Conservation (phyloP, 2,113 vertebrate species). For the Pseudorasbora parva region DNA sequence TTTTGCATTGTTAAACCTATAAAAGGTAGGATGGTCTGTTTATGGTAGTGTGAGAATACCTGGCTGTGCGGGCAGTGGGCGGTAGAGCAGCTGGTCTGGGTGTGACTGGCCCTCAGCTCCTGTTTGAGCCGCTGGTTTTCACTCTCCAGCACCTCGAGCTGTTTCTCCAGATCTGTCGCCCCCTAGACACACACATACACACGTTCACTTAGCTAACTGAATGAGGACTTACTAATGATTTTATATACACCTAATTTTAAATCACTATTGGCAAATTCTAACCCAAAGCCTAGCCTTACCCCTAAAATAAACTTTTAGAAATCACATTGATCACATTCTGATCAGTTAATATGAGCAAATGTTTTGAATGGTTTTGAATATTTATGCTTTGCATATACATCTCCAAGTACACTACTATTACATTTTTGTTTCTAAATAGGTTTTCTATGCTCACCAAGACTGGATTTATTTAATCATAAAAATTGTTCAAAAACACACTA, state of each 20-base stretch:
- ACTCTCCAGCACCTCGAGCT: constrained; percentile 86
- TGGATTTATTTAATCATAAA: not conserved
- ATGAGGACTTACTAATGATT: not conserved
- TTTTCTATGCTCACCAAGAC: not conserved
- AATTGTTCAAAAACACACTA: too few relatives aligned
- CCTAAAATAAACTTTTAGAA: not conserved
- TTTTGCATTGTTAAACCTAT: too few relatives aligned
- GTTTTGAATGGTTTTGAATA: not conserved
- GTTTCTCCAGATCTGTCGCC: constrained; percentile 90
- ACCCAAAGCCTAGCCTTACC: not conserved
- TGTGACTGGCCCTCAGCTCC: constrained; percentile 82
- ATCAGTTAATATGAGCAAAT: not conserved
- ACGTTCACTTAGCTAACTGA: not conserved
- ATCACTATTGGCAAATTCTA: not conserved
- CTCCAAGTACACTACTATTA: not conserved
- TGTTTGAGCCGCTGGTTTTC: constrained; percentile 90
- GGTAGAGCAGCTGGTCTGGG: constrained; percentile 56
- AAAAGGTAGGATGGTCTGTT: too few relatives aligned
- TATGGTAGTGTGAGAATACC: constrained; percentile 65
- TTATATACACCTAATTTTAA: not conserved
- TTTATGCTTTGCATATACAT: not conserved
- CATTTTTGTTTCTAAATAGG: not conserved
- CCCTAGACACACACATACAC: constrained; percentile 73
- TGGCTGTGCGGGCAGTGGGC: constrained; percentile 79
- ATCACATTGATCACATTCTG: too few relatives aligned